Evolutionary conservation across 1,140 invertebrate species (phyloP).

Genomic region (Solenopsis fugax): DNA sequence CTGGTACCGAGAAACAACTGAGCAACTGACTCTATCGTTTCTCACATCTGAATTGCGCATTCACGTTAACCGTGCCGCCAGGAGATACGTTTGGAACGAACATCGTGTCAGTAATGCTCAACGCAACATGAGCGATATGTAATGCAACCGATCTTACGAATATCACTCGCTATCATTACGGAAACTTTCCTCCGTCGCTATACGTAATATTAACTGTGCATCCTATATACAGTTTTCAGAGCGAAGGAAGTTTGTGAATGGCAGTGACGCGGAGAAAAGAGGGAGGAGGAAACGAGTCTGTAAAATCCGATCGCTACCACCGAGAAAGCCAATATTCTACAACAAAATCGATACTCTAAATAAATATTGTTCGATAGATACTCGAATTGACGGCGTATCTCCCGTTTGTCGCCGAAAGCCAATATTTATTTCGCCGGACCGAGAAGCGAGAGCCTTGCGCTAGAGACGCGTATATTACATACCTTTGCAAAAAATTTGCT

Average conservation of each 20-base stretch:
- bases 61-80: neutral
- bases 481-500: conserved; percentile 40
- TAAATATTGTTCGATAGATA: conserved; percentile 74
- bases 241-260: neutral
- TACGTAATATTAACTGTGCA: conserved; percentile 27
- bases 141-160: neutral
- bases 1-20: neutral
- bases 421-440: conserved; percentile 69
- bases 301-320: conserved; percentile 57
- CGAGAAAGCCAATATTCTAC: conserved; percentile 72
- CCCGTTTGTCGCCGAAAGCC: conserved; percentile 53
- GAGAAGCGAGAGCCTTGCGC: conserved; percentile 35
- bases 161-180: neutral
- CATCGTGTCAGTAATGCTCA: neutral
- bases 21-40: conserved; percentile 12
- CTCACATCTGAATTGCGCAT: neutral
- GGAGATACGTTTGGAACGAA: neutral
- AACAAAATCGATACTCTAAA: conserved; percentile 74
- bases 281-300: conserved; percentile 18
- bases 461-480: conserved; percentile 54
- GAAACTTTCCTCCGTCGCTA: neutral
- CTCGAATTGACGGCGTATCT: conserved; percentile 69
- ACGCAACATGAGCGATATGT: neutral
- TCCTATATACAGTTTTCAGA: conserved; percentile 11
- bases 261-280: conserved; percentile 13